phyloP scores from a whole-genome alignment of 1,140 invertebrate genomes.

The Nixonia krombeini region DNA sequence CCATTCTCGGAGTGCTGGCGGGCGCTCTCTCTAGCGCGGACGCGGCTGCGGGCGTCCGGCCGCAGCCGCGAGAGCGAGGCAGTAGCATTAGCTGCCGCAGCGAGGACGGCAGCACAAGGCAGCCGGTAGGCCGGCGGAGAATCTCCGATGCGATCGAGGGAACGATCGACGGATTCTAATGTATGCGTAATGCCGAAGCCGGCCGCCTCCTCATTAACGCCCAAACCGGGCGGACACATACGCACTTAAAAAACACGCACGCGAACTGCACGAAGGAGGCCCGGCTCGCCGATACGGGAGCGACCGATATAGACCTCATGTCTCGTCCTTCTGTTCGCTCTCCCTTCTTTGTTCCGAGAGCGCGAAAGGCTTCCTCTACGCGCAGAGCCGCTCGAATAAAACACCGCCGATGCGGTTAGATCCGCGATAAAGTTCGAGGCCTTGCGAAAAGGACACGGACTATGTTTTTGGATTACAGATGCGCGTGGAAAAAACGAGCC shows the following conservation, averaged over 20 bases:
- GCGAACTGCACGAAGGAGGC: constrained; percentile 11
- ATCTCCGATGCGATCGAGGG: constrained; percentile 58
- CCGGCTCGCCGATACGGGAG: constrained; percentile 4
- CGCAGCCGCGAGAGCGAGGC: constrained; percentile 33
- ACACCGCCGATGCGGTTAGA: constrained; percentile 3
- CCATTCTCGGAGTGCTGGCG: constrained; percentile 56
- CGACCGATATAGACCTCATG: constrained; percentile 63
- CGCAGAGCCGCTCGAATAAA: constrained; percentile 19
- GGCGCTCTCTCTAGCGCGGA: constrained; percentile 37
- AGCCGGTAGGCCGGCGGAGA: constrained; percentile 19
- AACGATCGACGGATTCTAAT: constrained; percentile 65
- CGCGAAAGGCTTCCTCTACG: constrained; percentile 6
- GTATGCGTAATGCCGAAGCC: constrained; percentile 66
- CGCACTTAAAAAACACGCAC: constrained; percentile 36
- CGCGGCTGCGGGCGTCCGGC: constrained; percentile 26
- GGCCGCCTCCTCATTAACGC: constrained; percentile 65
- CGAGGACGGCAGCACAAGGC: constrained; percentile 11
- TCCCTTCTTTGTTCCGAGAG: constrained; percentile 3
- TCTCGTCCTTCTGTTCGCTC: constrained; percentile 47
- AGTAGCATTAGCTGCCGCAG: constrained; percentile 33
- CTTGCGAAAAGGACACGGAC: constrained; percentile 2
- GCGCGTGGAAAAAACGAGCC: constrained; percentile 8
- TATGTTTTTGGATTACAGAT: not conserved
- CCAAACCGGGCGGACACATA: constrained; percentile 35
- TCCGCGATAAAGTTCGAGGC: constrained; percentile 5